These are phyloP conservation scores for Nycticryphes semicollaris DNA, from an alignment of 2,113 vertebrate species.

Conservation along the genomic window DNA sequence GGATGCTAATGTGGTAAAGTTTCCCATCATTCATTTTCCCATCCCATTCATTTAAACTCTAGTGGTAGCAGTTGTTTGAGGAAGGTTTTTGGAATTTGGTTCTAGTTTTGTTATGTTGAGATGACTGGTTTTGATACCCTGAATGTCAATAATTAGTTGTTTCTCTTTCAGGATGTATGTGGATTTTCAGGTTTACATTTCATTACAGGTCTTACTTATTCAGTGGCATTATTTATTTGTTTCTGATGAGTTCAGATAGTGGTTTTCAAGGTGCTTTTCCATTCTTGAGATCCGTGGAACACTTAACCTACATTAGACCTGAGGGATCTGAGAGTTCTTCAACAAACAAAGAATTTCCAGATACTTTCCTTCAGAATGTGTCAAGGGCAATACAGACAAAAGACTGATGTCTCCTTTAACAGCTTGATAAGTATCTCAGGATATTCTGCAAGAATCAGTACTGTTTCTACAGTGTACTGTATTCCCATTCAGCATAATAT, in stretches of 20 bases:
- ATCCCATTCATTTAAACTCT: constrained; percentile 22
- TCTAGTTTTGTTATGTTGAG: background rate
- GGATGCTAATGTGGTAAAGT: constrained; percentile 40
- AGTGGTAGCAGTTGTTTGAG: background rate
- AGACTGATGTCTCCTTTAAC: constrained; percentile 87
- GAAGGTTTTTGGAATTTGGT: background rate
- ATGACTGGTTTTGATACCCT: background rate
- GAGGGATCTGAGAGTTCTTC: constrained; percentile 79
- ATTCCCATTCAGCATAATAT: constrained; percentile 82
- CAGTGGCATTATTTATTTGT: constrained; percentile 36
- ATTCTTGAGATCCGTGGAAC: constrained; percentile 73
- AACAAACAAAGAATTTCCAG: constrained; percentile 84
- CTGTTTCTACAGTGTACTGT: constrained; percentile 76
- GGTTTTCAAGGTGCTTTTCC: constrained; percentile 74
- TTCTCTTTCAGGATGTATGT: background rate
- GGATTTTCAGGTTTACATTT: background rate
- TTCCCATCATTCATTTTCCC: constrained; percentile 20
- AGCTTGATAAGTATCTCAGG: constrained; percentile 84
- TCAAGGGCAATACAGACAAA: constrained; percentile 89
- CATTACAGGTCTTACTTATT: background rate
- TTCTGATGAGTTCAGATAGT: constrained; percentile 14
- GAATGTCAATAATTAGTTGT: background rate
- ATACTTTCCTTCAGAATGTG: constrained; percentile 82
- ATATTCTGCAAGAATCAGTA: constrained; percentile 77
- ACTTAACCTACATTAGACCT: constrained; percentile 84